Conservation (phyloP, 2,797 vertebrate genomes). For the Hydrolagus colliei region DNA sequence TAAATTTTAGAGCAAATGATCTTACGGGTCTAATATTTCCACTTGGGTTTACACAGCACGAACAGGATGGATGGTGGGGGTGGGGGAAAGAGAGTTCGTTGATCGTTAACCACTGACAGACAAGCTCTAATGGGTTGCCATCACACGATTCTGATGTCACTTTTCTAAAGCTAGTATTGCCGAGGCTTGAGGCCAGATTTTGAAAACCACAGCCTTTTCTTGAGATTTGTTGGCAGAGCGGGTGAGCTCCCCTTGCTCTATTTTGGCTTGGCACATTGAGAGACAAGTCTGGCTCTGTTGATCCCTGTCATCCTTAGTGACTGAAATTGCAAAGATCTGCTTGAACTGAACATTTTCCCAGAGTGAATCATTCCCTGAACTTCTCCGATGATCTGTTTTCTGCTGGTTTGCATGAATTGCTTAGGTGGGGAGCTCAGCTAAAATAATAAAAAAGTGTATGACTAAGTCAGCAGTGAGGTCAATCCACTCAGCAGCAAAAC, state of each 20-base stretch:
- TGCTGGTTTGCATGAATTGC: too few species aligned
- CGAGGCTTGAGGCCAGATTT: neutral
- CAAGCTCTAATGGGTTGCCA: neutral
- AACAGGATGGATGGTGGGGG: too few species aligned
- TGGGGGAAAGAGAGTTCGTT: neutral
- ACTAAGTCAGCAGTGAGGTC: too few species aligned
- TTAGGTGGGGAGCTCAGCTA: too few species aligned
- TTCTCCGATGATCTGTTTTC: too few species aligned
- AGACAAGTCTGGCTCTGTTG: neutral
- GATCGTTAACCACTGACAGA: neutral
- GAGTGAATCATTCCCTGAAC: neutral
- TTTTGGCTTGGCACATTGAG: neutral
- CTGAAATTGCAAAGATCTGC: neutral
- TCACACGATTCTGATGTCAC: neutral
- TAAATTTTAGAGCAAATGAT: too few species aligned
- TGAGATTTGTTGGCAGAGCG: too few species aligned
- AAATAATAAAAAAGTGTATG: too few species aligned
- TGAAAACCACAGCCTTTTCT: neutral
- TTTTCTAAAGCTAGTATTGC: neutral
- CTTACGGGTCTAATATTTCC: too few species aligned
- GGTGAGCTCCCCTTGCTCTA: too few species aligned
- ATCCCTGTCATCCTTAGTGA: neutral
- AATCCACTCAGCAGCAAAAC: too few species aligned
- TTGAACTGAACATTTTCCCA: slow-evolving; percentile 6
- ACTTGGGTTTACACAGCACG: too few species aligned